These are phyloP conservation scores for Buathra laborator DNA, from an alignment of 2,888 invertebrate species.

Conservation along the genomic window DNA sequence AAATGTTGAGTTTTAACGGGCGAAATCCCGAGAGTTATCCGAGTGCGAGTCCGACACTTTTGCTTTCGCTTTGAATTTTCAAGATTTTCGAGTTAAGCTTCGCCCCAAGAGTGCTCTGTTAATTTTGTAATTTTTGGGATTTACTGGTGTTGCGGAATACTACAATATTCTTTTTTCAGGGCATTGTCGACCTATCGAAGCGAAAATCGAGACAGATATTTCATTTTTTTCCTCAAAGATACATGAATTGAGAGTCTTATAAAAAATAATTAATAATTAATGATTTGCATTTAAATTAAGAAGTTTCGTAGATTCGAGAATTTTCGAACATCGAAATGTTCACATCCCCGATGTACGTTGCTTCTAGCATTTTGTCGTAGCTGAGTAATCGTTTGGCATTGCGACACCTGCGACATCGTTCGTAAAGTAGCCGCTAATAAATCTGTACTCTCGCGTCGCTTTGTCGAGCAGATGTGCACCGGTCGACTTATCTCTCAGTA, in stretches of 20 bases:
- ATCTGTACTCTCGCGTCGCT: conserved; percentile 63
- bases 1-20: background rate
- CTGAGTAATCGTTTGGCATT: conserved; percentile 13
- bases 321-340: background rate
- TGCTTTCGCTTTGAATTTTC: background rate
- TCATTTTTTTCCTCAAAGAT: too few relatives aligned
- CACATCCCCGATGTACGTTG: background rate
- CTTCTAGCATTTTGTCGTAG: background rate
- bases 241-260: too few relatives aligned
- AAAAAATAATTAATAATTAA: too few relatives aligned
- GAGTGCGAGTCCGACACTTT: conserved; percentile 2
- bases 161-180: too few relatives aligned
- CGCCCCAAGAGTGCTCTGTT: background rate
- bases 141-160: too few relatives aligned
- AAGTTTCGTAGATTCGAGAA: background rate
- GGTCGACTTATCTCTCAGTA: conserved; percentile 58
- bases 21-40: background rate
- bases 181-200: too few relatives aligned
- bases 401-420: conserved; percentile 58
- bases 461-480: conserved; percentile 68
- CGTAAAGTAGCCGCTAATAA: conserved; percentile 69
- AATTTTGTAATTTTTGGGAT: too few relatives aligned
- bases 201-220: too few relatives aligned
- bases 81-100: background rate
- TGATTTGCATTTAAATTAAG: background rate